Conservation (phyloP, 1,140 invertebrate genomes). For the Pseudoatta argentina region DNA sequence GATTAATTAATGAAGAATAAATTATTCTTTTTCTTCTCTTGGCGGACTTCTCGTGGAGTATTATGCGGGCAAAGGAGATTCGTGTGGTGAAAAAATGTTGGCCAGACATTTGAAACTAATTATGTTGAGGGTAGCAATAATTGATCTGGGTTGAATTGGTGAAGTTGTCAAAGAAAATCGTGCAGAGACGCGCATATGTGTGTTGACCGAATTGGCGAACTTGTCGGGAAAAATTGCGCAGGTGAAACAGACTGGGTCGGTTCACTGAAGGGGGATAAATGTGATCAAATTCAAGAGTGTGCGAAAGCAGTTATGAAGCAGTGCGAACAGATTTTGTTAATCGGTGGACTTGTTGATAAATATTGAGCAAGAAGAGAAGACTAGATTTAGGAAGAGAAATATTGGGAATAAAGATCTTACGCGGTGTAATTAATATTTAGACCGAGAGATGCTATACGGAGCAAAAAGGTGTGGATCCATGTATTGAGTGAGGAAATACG, state of each 20-base stretch:
- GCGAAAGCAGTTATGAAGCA: too few species aligned
- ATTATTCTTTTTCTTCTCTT: neutral
- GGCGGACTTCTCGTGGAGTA: neutral
- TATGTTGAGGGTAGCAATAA: neutral
- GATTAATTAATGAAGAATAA: constrained; percentile 24
- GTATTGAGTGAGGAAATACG: neutral
- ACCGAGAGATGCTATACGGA: neutral
- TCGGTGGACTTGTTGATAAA: neutral
- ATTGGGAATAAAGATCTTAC: neutral
- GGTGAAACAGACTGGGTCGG: neutral
- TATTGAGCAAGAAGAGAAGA: neutral
- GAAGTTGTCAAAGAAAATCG: constrained; percentile 6
- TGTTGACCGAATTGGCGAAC: neutral
- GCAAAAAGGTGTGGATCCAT: neutral
- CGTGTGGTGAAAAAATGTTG: neutral
- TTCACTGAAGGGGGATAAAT: neutral
- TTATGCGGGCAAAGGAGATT: neutral
- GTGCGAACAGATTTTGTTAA: neutral
- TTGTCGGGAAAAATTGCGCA: neutral
- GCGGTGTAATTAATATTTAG: neutral
- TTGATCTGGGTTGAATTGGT: constrained; percentile 24
- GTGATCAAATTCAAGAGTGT: neutral
- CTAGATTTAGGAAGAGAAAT: neutral
- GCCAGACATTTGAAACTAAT: neutral
- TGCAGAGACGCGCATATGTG: neutral